phyloP scores from a whole-genome alignment of 2,113 vertebrate genomes.

The Gambusia holbrooki region DNA sequence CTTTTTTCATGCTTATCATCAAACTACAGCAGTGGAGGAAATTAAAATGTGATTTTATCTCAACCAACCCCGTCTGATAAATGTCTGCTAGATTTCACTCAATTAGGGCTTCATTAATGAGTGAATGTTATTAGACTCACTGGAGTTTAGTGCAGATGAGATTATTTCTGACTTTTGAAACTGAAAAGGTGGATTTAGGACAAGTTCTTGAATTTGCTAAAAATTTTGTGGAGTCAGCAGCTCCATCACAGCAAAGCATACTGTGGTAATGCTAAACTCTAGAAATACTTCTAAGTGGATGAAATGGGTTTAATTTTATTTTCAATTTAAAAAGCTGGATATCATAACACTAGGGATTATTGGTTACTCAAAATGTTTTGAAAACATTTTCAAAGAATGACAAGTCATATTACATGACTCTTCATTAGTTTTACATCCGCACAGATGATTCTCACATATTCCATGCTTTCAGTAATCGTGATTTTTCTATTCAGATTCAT shows the following conservation, averaged over 20 bases:
- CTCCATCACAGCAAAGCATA: background rate
- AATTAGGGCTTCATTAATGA: background rate
- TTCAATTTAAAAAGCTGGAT: background rate
- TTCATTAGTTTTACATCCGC: too few relatives aligned
- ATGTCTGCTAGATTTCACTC: background rate
- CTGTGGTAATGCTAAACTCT: background rate
- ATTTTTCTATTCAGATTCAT: background rate
- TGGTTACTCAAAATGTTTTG: too few relatives aligned
- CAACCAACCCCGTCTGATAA: background rate
- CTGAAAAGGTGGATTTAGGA: background rate
- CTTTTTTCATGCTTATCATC: conserved; percentile 16
- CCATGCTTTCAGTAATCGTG: background rate
- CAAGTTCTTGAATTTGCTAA: background rate
- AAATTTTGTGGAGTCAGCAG: background rate
- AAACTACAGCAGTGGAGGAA: background rate
- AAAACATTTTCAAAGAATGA: too few relatives aligned
- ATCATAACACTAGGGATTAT: too few relatives aligned
- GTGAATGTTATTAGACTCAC: conserved; percentile 1
- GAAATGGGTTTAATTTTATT: background rate
- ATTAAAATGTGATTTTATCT: background rate
- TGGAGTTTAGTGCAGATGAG: background rate
- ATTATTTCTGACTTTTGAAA: background rate
- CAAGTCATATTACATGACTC: too few relatives aligned
- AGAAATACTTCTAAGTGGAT: background rate
- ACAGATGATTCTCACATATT: too few relatives aligned